Conservation (phyloP, 1,140 invertebrate species). For the Eriocheir sinensis region DNA sequence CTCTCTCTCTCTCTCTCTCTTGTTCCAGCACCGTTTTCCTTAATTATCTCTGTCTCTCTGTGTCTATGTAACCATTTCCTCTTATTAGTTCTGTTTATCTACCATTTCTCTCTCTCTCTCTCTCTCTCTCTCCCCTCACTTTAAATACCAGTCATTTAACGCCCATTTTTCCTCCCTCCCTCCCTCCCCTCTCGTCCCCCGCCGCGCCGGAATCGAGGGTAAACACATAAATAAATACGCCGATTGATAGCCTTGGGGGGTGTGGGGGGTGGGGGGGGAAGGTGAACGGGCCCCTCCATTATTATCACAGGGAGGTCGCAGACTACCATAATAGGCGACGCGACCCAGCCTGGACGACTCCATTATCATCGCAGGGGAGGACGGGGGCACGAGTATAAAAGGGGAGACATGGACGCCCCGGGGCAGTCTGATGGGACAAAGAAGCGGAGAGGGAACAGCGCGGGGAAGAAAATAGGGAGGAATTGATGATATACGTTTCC, state of each 20-base stretch:
- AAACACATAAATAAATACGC: not conserved
- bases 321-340: not conserved
- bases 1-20: slow-evolving; percentile 1
- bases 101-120: not conserved
- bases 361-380: not conserved
- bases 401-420: not conserved
- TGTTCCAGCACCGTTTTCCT: not conserved
- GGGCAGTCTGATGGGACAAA: not conserved
- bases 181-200: not conserved
- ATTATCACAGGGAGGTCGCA: not conserved
- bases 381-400: not conserved
- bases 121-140: not conserved
- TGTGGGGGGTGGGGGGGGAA: not conserved
- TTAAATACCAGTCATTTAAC: slow-evolving; percentile 17
- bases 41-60: not conserved
- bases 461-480: not conserved
- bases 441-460: not conserved
- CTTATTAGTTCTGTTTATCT: not conserved
- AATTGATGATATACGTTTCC: not conserved
- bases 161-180: not conserved
- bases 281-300: not conserved
- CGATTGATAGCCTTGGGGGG: not conserved
- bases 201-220: not conserved
- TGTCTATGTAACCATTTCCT: not conserved
- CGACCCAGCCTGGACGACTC: slow-evolving; percentile 13